Base-by-base conservation (phyloP, 2,888 invertebrate genomes). In the Coecobrya sp. region DNA sequence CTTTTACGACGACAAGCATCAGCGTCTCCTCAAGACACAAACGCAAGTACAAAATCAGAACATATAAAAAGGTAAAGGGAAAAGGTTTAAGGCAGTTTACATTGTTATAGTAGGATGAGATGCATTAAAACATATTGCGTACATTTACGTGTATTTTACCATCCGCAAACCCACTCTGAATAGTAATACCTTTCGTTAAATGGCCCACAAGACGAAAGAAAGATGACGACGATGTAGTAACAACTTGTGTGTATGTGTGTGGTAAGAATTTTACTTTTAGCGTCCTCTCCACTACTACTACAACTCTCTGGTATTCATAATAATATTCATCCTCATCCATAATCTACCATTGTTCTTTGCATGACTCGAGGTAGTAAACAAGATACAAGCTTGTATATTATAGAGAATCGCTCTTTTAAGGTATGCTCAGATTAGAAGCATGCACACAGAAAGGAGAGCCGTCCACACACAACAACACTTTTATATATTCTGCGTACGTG, bases 361-460 rank as follows among this genome's bases (percentile, higher is more conserved):
- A 70, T 73, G 73, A 76, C 65, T 88, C 65, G 86, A 55, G 59
- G 86, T 70, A 70, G 59, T 62, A 52, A 59, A 76, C 59, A 62
- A 52, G 59, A 62, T 82, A 79, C 52, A 79, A 79, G 25, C 25
- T 13, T 16, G 49, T 49, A 79, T n/a, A n/a, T n/a, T n/a, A n/a
- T 49, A 52, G 11, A 16, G n/a, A 10, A 42, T 52, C 25, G 7
- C 13, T 19, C 19, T 25, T n/a, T n/a, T 82, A 62, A 82, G 62
- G 36, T 49, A 88, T 65, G 30, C n/a, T 70, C 36, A 89, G 89
- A 89, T 89, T 42, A 59, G 25, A 22, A 70, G 62, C 5, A 84
- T 89, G 70, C 84, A 89, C 49, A 89, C 49, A 73, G 25, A n/a
- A n/a, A n/a, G n/a, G n/a, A n/a, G 45, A 89, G 82, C 70, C 0